Evolutionary conservation across 2,888 invertebrate genomes (phyloP).

Genomic region (Drosophila quinaria): DNA sequence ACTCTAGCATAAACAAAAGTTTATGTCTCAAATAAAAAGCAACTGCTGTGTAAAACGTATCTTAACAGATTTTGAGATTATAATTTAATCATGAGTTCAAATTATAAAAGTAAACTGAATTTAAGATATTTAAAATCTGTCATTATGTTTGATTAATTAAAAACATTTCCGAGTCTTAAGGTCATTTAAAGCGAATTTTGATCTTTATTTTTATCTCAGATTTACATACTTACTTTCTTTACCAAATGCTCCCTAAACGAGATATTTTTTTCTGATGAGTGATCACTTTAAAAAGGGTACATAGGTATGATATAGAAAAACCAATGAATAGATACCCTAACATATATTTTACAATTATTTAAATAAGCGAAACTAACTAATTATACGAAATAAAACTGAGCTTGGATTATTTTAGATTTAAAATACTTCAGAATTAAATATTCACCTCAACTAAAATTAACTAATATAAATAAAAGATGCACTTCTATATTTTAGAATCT

Average conservation of each 20-base stretch:
- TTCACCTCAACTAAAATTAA: no score
- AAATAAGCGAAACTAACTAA: neutral
- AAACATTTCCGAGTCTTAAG: neutral
- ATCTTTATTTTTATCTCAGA: conserved; percentile 1
- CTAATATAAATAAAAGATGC: no score
- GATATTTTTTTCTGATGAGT: neutral
- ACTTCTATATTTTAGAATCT: no score
- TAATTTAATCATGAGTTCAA: neutral
- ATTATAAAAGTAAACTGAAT: neutral
- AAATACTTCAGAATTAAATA: no score
- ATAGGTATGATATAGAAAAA: neutral
- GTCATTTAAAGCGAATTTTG: neutral
- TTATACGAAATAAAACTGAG: no score
- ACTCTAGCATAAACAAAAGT: neutral
- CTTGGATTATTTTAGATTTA: no score
- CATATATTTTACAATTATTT: no score
- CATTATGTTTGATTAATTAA: neutral
- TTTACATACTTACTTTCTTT: neutral
- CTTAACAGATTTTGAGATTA: neutral
- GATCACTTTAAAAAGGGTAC: neutral
- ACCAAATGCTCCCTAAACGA: neutral
- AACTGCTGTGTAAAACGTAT: neutral
- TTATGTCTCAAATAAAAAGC: neutral
- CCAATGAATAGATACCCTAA: neutral
- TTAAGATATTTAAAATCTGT: neutral